Conservation (phyloP, 2,797 vertebrate species). For the Petrocephalus schoutedeni region DNA sequence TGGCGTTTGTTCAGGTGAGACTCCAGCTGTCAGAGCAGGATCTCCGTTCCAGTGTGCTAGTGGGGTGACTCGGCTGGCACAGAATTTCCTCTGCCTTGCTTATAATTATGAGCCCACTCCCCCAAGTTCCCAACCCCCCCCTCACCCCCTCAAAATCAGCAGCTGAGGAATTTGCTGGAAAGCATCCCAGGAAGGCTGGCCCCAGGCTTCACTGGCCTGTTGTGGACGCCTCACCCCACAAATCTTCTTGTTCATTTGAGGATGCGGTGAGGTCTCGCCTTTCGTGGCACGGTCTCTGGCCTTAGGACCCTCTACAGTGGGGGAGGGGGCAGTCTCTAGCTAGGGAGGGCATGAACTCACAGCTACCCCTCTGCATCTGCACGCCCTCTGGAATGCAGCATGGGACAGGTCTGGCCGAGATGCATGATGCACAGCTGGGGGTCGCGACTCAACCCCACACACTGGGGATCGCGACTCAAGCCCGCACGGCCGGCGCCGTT, state of each 20-base stretch:
- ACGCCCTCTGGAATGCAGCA: neutral
- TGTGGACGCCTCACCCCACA: neutral
- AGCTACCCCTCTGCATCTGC: neutral
- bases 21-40: neutral
- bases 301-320: neutral
- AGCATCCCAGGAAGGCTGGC: neutral
- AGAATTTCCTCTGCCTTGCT: neutral
- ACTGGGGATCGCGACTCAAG: neutral
- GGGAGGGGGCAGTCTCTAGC: neutral
- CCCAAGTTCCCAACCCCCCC: neutral
- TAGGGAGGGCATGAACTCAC: neutral
- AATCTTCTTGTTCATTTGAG: neutral
- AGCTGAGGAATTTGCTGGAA: constrained; percentile 13
- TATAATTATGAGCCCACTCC: neutral
- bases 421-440: neutral
- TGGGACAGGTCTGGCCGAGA: neutral
- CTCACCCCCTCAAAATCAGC: neutral
- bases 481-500: neutral
- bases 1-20: neutral
- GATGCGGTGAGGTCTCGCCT: neutral
- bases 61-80: neutral
- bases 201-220: neutral
- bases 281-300: neutral
- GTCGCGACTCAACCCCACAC: neutral
- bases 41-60: neutral